phyloP scores from a whole-genome alignment of 2,113 vertebrate genomes.

The Datnioides undecimradiatus region DNA sequence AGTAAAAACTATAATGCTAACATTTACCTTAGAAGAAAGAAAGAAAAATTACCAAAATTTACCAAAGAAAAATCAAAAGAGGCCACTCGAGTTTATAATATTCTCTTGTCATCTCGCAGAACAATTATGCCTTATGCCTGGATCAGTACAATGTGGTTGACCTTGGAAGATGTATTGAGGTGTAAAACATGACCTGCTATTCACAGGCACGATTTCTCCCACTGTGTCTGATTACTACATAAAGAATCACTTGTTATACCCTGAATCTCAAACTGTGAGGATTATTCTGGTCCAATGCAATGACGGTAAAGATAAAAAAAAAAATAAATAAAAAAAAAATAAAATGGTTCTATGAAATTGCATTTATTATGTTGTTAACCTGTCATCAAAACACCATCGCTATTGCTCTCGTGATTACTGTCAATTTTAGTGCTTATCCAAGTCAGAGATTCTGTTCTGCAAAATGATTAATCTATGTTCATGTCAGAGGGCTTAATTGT shows the following conservation, averaged over 20 bases:
- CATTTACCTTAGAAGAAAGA: conserved; percentile 48
- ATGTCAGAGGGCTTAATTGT: conserved; percentile 48
- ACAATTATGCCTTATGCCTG: conserved; percentile 40
- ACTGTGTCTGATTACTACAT: not conserved
- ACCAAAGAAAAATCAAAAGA: conserved; percentile 72
- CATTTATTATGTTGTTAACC: conserved; percentile 17
- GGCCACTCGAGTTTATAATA: conserved; percentile 48
- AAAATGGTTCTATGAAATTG: not conserved
- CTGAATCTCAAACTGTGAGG: not conserved
- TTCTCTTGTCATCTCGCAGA: conserved; percentile 49
- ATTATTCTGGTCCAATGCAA: conserved; percentile 1
- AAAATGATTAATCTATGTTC: conserved; percentile 33
- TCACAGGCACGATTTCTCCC: conserved; percentile 1
- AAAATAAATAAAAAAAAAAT: too few relatives aligned
- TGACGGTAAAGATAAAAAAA: not conserved
- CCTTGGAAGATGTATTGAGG: conserved; percentile 25
- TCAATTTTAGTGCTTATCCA: conserved; percentile 9
- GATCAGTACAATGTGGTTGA: conserved; percentile 15
- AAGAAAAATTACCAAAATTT: too few relatives aligned
- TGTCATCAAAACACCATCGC: conserved; percentile 25
- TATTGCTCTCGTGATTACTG: not conserved
- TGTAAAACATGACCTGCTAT: conserved; percentile 14
- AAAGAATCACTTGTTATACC: not conserved
- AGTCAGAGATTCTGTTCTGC: conserved; percentile 26
- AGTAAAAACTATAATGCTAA: conserved; percentile 51